Evolutionary conservation across 2,888 invertebrate species (phyloP), one percentile per base, ranked within the genome.

Genomic region (Papilio demoleus): DNA sequence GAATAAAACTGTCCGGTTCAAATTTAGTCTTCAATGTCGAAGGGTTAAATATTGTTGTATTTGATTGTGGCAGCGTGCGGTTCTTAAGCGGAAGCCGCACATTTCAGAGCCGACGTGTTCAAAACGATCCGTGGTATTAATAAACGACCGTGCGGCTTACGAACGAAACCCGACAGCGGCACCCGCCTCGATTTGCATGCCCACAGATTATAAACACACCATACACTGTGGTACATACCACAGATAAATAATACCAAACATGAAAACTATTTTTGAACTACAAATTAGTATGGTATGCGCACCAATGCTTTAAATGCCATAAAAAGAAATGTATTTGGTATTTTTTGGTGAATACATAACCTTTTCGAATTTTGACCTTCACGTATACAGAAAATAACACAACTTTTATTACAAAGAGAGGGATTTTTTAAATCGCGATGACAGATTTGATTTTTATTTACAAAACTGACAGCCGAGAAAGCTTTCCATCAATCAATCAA

Each of bases 51-150:
- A 14, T 58, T 68, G 24, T 56, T 56, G 17, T n/a, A 34, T 34
- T 42, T 64, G 59, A 47, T 36, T 59, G 31, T 38, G 27, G 63
- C 58, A 38, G 56, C 8, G 1, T n/a, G 40, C 14, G 38, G 38
- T 62, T 34, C 14, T 27, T 64, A 59, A 63, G 59, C 63, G 63
- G 63, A 64, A 64, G 58, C 58, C 63, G 38, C 45, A 59, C 47
- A 59, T 64, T 59, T 64, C 64, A 47, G 47, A 59, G 2, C 24
- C 24, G 60, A 60, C 60, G 60, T 38, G 50, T 60, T 36, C 38
- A 60, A 60, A 65, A 59, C 59, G 58, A 24, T 59, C 45, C 59
- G 59, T 47, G 66, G 47, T 68, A 64, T 58, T 64, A 68, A 63
- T 58, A 63, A 68, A 59, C 34, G 38, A 56, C 58, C 38, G 61